phyloP scores from a whole-genome alignment of 2,888 invertebrate genomes.

The Caradrina kadenii region DNA sequence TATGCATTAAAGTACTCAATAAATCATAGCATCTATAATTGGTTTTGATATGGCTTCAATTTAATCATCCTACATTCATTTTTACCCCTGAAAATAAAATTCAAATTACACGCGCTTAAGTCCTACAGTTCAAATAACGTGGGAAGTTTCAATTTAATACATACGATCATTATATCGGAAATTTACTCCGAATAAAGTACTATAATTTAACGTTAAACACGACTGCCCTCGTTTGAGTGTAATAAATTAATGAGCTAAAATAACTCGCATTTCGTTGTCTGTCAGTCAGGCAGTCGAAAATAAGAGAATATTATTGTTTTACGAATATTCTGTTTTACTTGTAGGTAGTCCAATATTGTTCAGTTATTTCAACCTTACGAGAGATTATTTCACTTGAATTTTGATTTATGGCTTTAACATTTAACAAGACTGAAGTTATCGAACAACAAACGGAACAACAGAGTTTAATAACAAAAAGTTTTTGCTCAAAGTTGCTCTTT shows the following conservation, averaged over 20 bases:
- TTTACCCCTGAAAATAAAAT: conserved; percentile 10
- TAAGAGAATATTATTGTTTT: conserved; percentile 38
- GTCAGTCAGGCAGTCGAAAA: conserved; percentile 13
- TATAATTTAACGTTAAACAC: conserved; percentile 27
- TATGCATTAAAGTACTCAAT: neutral
- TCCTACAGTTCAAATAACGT: conserved; percentile 12
- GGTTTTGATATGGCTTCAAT: neutral
- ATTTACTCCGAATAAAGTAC: conserved; percentile 25
- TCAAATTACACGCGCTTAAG: conserved; percentile 2
- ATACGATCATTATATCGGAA: conserved; percentile 20
- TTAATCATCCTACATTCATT: conserved; percentile 19
- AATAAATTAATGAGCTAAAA: conserved; percentile 36
- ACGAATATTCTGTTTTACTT: conserved; percentile 42
- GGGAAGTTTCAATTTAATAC: conserved; percentile 8
- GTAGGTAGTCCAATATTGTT: conserved; percentile 27
- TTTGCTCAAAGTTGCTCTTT: conserved; percentile 54
- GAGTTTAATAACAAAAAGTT: conserved; percentile 71
- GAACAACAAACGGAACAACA: conserved; percentile 67
- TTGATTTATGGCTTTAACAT: conserved; percentile 73
- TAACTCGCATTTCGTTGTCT: conserved; percentile 16
- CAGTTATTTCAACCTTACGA: conserved; percentile 61
- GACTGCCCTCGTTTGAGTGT: conserved; percentile 5
- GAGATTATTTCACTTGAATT: conserved; percentile 69
- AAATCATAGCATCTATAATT: neutral
- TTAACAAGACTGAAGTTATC: conserved; percentile 71